Percentiles rank a stretch among this genome's conserved stretches.
phyloP scores from a whole-genome alignment of 2,113 vertebrate species.

The Aldabrachelys gigantea region DNA sequence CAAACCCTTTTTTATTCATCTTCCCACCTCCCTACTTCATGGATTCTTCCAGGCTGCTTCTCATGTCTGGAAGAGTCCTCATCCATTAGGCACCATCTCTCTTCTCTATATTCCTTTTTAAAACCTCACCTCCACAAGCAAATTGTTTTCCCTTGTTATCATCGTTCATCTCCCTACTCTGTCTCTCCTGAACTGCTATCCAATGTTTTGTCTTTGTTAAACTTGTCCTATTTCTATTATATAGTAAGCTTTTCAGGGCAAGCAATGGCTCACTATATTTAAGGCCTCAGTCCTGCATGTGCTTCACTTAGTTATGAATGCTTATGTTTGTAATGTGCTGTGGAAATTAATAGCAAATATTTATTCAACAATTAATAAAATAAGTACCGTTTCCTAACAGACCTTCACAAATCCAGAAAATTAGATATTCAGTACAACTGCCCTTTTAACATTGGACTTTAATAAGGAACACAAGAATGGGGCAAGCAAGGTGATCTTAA shows the following conservation, averaged over 20 bases:
- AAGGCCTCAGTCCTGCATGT: neutral
- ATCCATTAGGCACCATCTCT: neutral
- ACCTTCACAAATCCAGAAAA: neutral
- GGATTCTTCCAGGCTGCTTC: neutral
- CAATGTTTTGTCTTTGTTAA: neutral
- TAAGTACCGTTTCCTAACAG: neutral
- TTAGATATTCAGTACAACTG: neutral
- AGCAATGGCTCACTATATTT: neutral
- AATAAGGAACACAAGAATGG: rapidly evolving
- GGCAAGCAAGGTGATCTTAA: neutral
- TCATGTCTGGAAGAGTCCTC: neutral
- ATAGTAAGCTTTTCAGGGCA: neutral
- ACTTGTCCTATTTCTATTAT: neutral
- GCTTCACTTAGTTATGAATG: neutral
- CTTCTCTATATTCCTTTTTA: neutral
- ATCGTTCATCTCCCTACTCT: neutral
- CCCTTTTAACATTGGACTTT: neutral
- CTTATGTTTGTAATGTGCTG: neutral
- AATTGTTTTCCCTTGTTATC: neutral
- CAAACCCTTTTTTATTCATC: neutral
- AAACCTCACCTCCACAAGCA: neutral
- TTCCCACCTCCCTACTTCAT: neutral
- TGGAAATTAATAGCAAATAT: neutral
- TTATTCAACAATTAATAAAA: no score
- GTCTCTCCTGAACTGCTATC: neutral